Percentiles rank a stretch among this genome's conserved stretches.
Conservation (phyloP, 2,888 invertebrate species). For the Eugnorisma glareosa region DNA sequence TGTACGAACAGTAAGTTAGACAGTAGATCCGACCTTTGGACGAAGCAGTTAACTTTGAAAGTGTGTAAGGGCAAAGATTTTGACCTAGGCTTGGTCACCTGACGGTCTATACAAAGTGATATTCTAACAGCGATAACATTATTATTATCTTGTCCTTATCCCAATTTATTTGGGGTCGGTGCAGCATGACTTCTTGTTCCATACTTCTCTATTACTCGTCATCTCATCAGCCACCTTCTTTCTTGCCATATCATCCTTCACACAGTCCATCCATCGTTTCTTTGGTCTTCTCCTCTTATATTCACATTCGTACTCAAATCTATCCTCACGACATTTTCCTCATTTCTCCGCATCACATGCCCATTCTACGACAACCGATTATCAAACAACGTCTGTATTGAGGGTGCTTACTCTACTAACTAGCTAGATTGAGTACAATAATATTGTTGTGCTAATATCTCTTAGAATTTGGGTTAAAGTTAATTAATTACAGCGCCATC, state of each 20-base stretch:
- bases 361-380: no score
- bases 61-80: not conserved
- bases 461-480: not conserved
- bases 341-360: no score
- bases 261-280: no score
- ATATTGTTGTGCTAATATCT: not conserved
- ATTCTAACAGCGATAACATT: not conserved
- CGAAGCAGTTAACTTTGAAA: not conserved
- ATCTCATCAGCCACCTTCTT: no score
- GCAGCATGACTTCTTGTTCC: no score
- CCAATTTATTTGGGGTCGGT: no score
- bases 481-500: constrained; percentile 6
- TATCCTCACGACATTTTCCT: no score
- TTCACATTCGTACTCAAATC: no score
- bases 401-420: not conserved
- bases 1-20: constrained; percentile 6
- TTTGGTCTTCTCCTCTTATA: no score
- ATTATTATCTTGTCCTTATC: no score
- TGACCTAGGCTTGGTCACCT: not conserved
- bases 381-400: not conserved
- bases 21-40: constrained; percentile 4
- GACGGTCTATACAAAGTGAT: not conserved
- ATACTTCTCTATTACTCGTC: no score
- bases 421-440: not conserved
- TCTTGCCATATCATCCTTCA: no score